Percentiles rank a stretch among this genome's conserved stretches.
phyloP scores from a whole-genome alignment of 2,888 invertebrate genomes.

The Zele albiditarsus region DNA sequence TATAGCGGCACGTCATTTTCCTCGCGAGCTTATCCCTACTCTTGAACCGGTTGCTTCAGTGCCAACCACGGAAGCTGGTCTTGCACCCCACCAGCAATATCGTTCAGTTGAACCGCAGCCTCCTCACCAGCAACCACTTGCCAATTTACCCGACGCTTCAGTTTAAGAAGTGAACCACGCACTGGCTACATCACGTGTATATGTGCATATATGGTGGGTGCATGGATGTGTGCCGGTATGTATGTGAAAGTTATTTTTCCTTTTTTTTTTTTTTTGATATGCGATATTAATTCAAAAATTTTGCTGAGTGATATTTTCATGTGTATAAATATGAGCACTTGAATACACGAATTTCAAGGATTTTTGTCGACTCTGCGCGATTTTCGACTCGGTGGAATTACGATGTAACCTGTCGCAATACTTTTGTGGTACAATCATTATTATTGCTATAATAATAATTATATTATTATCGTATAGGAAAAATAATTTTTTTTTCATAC shows the following conservation, averaged over 20 bases:
- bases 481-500: neutral
- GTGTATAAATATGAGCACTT: neutral
- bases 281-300: neutral
- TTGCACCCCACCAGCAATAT: constrained; percentile 62
- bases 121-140: constrained; percentile 53
- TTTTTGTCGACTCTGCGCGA: neutral
- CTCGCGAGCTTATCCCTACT: constrained; percentile 47
- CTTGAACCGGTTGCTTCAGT: constrained; percentile 38
- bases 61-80: constrained; percentile 64
- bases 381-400: neutral
- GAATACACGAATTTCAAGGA: neutral
- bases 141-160: constrained; percentile 7
- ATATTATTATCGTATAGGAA: too few species aligned
- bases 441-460: too few species aligned
- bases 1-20: constrained; percentile 39
- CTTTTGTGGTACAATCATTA: neutral
- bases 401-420: neutral
- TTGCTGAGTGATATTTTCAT: neutral
- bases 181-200: constrained; percentile 2
- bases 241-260: neutral
- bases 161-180: constrained; percentile 24
- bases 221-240: neutral
- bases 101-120: constrained; percentile 66
- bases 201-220: neutral
- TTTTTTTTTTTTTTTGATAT: neutral